Evolutionary conservation across 1,140 invertebrate species (phyloP).

Genomic region (Dendroctonus ponderosae): DNA sequence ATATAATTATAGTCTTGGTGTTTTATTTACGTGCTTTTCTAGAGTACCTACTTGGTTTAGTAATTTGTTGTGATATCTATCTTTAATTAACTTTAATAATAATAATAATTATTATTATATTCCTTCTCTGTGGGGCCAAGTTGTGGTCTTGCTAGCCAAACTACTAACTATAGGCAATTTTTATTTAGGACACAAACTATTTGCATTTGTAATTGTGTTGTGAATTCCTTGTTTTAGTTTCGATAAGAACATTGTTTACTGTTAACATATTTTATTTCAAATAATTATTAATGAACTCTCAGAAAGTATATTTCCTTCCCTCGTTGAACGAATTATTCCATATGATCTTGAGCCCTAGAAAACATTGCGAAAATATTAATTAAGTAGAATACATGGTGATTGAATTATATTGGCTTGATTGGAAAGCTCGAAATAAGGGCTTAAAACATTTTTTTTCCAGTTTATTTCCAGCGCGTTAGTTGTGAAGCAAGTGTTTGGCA

Average conservation of each 20-base stretch:
- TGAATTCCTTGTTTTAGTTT: constrained; percentile 1
- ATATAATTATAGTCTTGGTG: no score
- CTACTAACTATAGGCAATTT: constrained; percentile 7
- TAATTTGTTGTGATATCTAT: constrained; percentile 24
- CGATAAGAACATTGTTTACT: constrained; percentile 23
- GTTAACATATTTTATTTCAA: constrained; percentile 29
- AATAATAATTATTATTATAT: constrained; percentile 10
- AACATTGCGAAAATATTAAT: neutral
- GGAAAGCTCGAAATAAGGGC: no score
- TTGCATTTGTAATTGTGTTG: constrained; percentile 1
- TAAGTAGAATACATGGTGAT: no score
- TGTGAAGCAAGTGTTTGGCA: no score
- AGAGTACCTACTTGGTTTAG: neutral
- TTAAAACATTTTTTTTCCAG: no score
- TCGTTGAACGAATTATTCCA: constrained; percentile 29
- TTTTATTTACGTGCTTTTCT: constrained; percentile 1
- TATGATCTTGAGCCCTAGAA: constrained; percentile 46
- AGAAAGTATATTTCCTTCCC: constrained; percentile 3
- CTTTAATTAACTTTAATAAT: constrained; percentile 5
- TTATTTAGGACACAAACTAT: constrained; percentile 10
- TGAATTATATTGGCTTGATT: no score
- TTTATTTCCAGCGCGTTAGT: no score
- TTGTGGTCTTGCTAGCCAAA: constrained; percentile 17
- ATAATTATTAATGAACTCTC: constrained; percentile 15
- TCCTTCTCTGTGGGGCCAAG: constrained; percentile 21